Evolutionary conservation across 2,888 invertebrate genomes (phyloP).

Genomic region (Drosophila imparisetae): DNA sequence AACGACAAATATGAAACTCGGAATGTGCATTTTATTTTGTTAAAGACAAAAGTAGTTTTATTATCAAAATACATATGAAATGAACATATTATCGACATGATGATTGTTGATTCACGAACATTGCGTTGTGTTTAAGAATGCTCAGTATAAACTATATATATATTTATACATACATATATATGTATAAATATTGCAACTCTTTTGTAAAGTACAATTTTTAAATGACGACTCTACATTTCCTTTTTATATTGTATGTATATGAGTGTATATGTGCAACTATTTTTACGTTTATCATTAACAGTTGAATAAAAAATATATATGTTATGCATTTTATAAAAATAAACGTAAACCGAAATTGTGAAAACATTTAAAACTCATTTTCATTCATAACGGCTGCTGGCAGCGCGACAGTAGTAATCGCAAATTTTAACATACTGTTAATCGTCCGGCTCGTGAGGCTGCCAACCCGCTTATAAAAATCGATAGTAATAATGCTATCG

Average conservation of each 20-base stretch:
- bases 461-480: slow-evolving; percentile 20
- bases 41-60: slow-evolving; percentile 54
- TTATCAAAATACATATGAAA: slow-evolving; percentile 60
- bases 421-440: slow-evolving; percentile 11
- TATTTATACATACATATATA: slow-evolving; percentile 39
- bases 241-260: slow-evolving; percentile 61
- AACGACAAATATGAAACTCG: slow-evolving; percentile 38
- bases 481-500: slow-evolving; percentile 19
- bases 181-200: slow-evolving; percentile 60
- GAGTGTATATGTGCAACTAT: slow-evolving; percentile 52
- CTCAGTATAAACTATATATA: slow-evolving; percentile 58
- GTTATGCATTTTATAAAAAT: slow-evolving; percentile 74
- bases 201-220: slow-evolving; percentile 76
- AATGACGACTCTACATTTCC: slow-evolving; percentile 56
- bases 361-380: not conserved
- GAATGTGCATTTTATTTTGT: slow-evolving; percentile 61
- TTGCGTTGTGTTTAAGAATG: slow-evolving; percentile 70
- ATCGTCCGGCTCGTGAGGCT: not conserved
- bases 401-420: slow-evolving; percentile 1
- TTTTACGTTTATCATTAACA: slow-evolving; percentile 66
- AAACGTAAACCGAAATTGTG: slow-evolving; percentile 54
- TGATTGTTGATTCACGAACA: slow-evolving; percentile 45
- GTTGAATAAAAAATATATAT: slow-evolving; percentile 64
- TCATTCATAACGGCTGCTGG: not conserved
- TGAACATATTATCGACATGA: slow-evolving; percentile 26